Percentiles rank a stretch among this genome's conserved stretches.
Conservation (phyloP, 2,113 vertebrate genomes). For the Brienomyrus longianalis region DNA sequence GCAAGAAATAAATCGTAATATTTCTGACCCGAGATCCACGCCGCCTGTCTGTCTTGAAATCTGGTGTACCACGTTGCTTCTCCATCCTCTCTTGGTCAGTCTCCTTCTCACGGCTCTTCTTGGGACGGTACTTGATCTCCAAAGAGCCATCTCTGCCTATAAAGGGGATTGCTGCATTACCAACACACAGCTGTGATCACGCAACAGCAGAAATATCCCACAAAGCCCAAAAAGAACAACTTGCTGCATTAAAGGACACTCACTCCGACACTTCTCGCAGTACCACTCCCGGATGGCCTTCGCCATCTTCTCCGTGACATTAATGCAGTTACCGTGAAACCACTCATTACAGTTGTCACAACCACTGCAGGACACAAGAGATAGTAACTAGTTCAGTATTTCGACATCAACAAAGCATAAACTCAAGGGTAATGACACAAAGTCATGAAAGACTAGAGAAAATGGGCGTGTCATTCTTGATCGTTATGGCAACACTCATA, state of each 20-base stretch:
- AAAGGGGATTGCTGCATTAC: neutral
- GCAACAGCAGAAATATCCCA: neutral
- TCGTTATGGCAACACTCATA: neutral
- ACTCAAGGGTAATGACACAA: neutral
- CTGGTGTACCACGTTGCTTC: constrained; percentile 55
- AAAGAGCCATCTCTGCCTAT: constrained; percentile 69
- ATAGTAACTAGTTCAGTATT: neutral
- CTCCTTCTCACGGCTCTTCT: constrained; percentile 67
- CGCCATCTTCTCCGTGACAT: constrained; percentile 86
- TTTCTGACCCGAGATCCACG: constrained; percentile 61
- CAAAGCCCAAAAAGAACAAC: neutral
- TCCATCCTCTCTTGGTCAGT: constrained; percentile 55
- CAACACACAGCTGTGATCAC: neutral
- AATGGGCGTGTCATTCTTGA: neutral
- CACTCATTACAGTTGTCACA: constrained; percentile 90
- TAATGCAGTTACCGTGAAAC: constrained; percentile 89
- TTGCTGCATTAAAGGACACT: constrained; percentile 12
- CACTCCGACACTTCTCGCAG: constrained; percentile 78
- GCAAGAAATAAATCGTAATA: neutral
- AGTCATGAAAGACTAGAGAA: neutral
- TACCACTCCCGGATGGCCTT: constrained; percentile 90
- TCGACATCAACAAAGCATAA: neutral
- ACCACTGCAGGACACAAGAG: constrained; percentile 56
- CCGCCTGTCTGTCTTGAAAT: constrained; percentile 59
- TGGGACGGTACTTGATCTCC: constrained; percentile 80